Conservation (phyloP, 2,113 vertebrate species). For the Syngnathus floridae region DNA sequence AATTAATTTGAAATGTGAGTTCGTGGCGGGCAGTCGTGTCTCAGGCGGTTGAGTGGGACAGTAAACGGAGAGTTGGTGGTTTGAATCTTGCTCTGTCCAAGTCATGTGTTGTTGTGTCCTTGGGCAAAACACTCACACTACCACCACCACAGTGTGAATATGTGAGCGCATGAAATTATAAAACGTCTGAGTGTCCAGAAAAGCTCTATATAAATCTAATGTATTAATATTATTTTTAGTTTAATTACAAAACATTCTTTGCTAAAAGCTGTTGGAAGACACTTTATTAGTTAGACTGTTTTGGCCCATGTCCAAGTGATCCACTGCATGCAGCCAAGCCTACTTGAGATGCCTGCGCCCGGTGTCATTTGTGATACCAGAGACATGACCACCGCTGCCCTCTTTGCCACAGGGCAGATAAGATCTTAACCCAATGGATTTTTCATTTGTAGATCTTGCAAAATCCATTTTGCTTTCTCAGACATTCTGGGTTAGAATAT, state of each 20-base stretch:
- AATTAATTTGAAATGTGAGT: not conserved
- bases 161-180: no score
- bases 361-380: slow-evolving; percentile 44
- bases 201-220: no score
- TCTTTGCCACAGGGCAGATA: slow-evolving; percentile 53
- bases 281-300: slow-evolving; percentile 35
- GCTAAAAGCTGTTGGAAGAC: slow-evolving; percentile 5
- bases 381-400: slow-evolving; percentile 50
- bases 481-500: slow-evolving; percentile 29
- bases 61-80: no score
- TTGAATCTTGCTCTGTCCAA: no score
- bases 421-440: slow-evolving; percentile 69
- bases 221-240: no score
- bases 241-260: not conserved
- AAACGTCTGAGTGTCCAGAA: no score
- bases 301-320: slow-evolving; percentile 41
- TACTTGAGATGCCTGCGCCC: slow-evolving; percentile 23
- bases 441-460: slow-evolving; percentile 73
- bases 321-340: slow-evolving; percentile 23
- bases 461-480: slow-evolving; percentile 70
- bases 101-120: no score
- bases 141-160: no score
- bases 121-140: no score
- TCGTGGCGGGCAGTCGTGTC: no score
- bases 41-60: no score